Conservation (phyloP, 2,888 invertebrate species). For the Luffia ferchaultella region DNA sequence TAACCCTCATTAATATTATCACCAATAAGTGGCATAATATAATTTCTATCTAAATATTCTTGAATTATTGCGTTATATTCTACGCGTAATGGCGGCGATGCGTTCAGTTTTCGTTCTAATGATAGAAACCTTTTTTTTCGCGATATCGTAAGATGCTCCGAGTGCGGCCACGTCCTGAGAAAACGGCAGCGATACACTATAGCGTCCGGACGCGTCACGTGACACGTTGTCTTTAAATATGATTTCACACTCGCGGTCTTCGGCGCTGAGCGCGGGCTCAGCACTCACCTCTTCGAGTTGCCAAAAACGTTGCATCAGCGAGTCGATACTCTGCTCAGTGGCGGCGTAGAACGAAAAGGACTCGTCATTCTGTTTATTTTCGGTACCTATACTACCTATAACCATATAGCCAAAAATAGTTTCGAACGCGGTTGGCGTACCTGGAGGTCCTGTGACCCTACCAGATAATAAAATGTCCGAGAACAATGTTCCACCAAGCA, state of each 20-base stretch:
- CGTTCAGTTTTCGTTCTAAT: slow-evolving; percentile 1
- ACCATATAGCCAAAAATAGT: no score
- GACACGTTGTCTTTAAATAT: neutral
- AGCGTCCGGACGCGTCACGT: neutral
- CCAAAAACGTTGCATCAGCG: neutral
- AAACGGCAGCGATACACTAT: neutral
- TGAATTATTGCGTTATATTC: neutral
- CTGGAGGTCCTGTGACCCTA: no score
- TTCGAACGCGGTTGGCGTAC: no score
- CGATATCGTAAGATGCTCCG: neutral
- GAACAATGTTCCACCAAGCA: no score
- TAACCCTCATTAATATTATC: neutral
- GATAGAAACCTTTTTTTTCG: neutral
- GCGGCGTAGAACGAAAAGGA: neutral
- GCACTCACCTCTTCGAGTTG: neutral
- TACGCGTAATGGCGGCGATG: no score
- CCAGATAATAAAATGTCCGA: no score
- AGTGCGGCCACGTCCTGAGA: neutral
- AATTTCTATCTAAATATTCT: slow-evolving; percentile 1
- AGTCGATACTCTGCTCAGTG: neutral
- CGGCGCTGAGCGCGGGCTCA: neutral
- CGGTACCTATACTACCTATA: no score
- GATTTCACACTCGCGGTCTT: neutral
- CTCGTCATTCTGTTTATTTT: no score
- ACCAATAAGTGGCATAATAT: neutral